These are phyloP conservation scores for Galerucella nymphaeae DNA, from an alignment of 2,888 invertebrate genomes.

Conservation along the genomic window DNA sequence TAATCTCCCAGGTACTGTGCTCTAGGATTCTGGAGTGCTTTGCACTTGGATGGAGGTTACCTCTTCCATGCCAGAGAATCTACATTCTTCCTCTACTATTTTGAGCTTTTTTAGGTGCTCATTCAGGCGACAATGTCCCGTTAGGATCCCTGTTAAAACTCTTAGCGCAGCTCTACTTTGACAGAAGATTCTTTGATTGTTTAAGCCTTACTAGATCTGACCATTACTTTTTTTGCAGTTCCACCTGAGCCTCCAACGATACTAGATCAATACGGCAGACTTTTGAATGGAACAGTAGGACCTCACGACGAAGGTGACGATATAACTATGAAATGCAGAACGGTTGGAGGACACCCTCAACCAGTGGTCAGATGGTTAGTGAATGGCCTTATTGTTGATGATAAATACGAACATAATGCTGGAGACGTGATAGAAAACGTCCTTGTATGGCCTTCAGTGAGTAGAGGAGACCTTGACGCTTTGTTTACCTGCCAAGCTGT, in stretches of 20 bases:
- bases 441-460: conserved; percentile 78
- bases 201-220: too few relatives aligned
- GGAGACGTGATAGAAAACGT: conserved; percentile 89
- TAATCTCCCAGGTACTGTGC: too few relatives aligned
- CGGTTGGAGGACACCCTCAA: conserved; percentile 87
- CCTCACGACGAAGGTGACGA: conserved; percentile 89
- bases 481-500: conserved; percentile 89
- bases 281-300: conserved; percentile 83
- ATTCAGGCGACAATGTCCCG: too few relatives aligned
- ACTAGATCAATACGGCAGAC: conserved; percentile 85
- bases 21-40: too few relatives aligned
- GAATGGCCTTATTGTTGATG: conserved; percentile 82
- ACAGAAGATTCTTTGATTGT: too few relatives aligned
- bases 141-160: too few relatives aligned
- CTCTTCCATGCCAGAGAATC: too few relatives aligned
- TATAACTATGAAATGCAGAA: conserved; percentile 85
- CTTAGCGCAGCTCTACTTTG: too few relatives aligned
- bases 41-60: too few relatives aligned
- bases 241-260: conserved; percentile 89
- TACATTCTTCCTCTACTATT: too few relatives aligned
- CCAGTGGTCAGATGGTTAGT: conserved; percentile 84
- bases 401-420: conserved; percentile 85
- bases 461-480: conserved; percentile 83
- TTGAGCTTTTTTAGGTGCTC: too few relatives aligned
- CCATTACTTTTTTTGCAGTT: conserved; percentile 73